Evolutionary conservation across 2,797 vertebrate genomes (phyloP).

Genomic region (Enteromius paludinosus): DNA sequence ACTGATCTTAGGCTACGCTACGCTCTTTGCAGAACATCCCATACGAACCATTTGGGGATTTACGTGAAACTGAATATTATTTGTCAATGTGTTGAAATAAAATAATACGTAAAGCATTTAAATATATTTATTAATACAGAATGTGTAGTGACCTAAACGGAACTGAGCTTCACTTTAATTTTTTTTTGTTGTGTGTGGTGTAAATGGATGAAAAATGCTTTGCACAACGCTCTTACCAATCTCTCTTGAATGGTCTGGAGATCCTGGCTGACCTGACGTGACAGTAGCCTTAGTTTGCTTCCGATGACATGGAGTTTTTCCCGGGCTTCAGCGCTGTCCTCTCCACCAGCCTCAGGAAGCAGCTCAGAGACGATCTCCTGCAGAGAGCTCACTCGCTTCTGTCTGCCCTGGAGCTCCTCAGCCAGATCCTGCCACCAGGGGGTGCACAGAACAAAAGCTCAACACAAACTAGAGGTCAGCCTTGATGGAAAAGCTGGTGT

Average conservation of each 20-base stretch:
- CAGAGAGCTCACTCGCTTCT: conserved; percentile 79
- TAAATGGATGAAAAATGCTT: background rate
- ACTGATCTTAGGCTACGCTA: background rate
- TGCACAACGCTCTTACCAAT: conserved; percentile 76
- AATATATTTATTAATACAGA: background rate
- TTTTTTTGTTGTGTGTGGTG: background rate
- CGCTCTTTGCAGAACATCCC: background rate
- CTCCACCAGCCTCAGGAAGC: conserved; percentile 73
- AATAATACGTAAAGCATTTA: background rate
- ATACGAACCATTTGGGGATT: background rate
- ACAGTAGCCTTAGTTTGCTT: conserved; percentile 82
- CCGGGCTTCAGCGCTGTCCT: conserved; percentile 79
- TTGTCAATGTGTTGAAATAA: background rate
- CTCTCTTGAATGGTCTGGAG: conserved; percentile 73
- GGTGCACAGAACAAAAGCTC: conserved; percentile 32
- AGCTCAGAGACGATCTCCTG: conserved; percentile 84
- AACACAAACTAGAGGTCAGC: background rate
- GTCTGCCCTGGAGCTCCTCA: conserved; percentile 79
- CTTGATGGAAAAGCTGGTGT: background rate
- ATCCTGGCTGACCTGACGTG: conserved; percentile 81
- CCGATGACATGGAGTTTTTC: conserved; percentile 89
- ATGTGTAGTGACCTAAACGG: background rate
- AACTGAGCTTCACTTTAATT: background rate
- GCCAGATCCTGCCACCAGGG: conserved; percentile 78
- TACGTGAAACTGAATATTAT: background rate